Evolutionary conservation across 2,888 invertebrate genomes (phyloP), one percentile per base, ranked within the genome.

Genomic region (Acanthococcus lagerstroemiae): DNA sequence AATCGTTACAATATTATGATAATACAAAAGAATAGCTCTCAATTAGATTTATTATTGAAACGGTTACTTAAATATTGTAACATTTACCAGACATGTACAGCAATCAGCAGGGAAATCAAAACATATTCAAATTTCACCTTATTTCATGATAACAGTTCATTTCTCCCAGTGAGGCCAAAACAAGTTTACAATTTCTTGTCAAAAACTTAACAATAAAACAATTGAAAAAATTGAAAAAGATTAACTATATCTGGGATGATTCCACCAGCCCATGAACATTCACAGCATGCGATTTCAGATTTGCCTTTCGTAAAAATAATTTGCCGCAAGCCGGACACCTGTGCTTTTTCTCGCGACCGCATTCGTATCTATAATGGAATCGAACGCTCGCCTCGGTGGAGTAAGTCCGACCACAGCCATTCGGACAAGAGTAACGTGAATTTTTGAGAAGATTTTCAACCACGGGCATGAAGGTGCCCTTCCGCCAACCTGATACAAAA

Each of bases 221-320:
- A 25, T 15, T 9, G 3, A n/a, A 54, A 25, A 54, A 24, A 7
- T n/a, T n/a, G n/a, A n/a, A n/a, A n/a, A n/a, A n/a, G n/a, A n/a
- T n/a, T n/a, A n/a, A n/a, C n/a, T n/a, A n/a, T n/a, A n/a, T n/a
- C n/a, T n/a, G n/a, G n/a, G n/a, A n/a, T n/a, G 24, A 15, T 5
- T 52, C 21, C 24, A 58, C 4, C 5, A 58, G 25, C 26, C 58
- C 58, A 15, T 61, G 61, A 27, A 61, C 27, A 37, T 52, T 52
- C 22, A 50, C 22, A 22, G 17, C 27, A 26, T 65, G 65, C 17
- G 30, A 24, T 67, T 70, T 70, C 58, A 74, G 61, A 6, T 73
- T 74, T 19, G 71, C 70, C 66, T 73, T 75, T 72, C 74, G 72
- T 3, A 69, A 71, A 67, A 75, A 76, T 25, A 69, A 68, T 67